phyloP scores from a whole-genome alignment of 2,888 invertebrate genomes.

The Nemapogon koenigi region DNA sequence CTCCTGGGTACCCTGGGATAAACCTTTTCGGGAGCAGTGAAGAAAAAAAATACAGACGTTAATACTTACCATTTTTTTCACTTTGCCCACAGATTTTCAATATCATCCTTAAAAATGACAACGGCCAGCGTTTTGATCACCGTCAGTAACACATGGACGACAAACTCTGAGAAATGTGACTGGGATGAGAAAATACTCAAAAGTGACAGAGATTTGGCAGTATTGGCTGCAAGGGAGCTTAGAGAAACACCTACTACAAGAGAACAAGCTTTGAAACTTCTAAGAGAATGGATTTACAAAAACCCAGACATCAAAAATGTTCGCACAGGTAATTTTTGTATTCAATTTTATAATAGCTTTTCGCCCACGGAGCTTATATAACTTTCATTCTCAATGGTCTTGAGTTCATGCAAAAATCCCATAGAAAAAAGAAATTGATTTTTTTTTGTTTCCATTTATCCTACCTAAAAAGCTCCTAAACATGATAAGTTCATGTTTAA shows the following conservation, averaged over 20 bases:
- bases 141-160: conserved; percentile 40
- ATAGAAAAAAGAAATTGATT: no score
- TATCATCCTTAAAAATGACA: conserved; percentile 37
- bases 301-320: conserved; percentile 74
- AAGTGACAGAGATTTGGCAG: conserved; percentile 28
- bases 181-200: conserved; percentile 30
- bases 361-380: no score
- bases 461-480: no score
- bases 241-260: conserved; percentile 70
- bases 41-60: no score
- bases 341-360: background rate
- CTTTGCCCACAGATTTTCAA: no score
- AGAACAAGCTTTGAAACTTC: conserved; percentile 68
- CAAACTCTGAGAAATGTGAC: conserved; percentile 35
- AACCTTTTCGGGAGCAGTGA: no score
- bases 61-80: no score
- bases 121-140: conserved; percentile 48
- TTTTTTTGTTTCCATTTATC: no score
- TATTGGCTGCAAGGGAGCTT: conserved; percentile 71
- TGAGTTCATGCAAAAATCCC: no score
- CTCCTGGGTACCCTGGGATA: no score
- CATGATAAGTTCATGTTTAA: no score
- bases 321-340: conserved; percentile 60
- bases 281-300: conserved; percentile 74
- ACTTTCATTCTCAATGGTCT: no score